Conservation (phyloP, 2,113 vertebrate genomes). For the Myxocyprinus asiaticus region DNA sequence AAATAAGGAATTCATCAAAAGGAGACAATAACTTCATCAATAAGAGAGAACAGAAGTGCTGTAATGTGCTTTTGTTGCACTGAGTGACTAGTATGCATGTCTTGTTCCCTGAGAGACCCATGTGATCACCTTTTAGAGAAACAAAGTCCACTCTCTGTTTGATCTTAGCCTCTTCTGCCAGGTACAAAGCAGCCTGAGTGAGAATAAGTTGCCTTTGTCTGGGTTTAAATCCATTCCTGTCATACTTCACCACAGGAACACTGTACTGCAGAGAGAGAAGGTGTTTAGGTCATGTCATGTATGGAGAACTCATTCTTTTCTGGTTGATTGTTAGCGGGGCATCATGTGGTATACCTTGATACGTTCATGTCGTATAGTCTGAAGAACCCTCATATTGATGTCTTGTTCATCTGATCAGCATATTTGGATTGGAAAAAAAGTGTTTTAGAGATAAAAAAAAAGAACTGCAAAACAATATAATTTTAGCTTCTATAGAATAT, state of each 20-base stretch:
- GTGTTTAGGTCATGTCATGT: background rate
- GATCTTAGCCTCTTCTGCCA: conserved; percentile 87
- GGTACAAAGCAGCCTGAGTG: conserved; percentile 79
- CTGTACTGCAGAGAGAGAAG: conserved; percentile 80
- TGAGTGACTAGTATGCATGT: no score
- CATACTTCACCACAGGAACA: conserved; percentile 84
- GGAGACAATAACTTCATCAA: no score
- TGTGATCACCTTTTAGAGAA: conserved; percentile 79
- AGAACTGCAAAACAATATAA: background rate
- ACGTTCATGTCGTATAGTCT: conserved; percentile 81
- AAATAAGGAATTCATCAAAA: no score
- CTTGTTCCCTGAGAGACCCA: no score
- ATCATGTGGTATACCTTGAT: conserved; percentile 77
- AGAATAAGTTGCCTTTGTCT: conserved; percentile 85
- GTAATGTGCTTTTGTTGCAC: no score
- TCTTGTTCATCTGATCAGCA: conserved; percentile 78
- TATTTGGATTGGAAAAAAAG: background rate
- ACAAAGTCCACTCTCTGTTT: conserved; percentile 87
- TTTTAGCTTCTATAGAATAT: background rate
- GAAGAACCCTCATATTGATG: conserved; percentile 79
- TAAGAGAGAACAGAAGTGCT: no score
- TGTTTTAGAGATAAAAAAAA: background rate
- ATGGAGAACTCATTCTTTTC: background rate
- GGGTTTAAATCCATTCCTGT: conserved; percentile 90
- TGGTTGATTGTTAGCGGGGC: background rate